Evolutionary conservation across 2,113 vertebrate species (phyloP).

Genomic region (Peromyscus maniculatus): DNA sequence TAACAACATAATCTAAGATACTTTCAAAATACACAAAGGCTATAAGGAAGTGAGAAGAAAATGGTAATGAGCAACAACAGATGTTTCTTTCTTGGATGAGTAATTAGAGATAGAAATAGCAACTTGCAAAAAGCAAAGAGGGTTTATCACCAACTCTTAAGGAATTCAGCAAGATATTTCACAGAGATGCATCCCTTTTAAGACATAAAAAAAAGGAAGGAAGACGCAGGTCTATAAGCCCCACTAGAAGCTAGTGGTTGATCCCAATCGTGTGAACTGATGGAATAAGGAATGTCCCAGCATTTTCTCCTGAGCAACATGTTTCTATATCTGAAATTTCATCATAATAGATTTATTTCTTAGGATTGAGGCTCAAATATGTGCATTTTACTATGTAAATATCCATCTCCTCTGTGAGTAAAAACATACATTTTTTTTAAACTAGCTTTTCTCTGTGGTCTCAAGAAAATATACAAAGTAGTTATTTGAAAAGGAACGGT

Average conservation of each 20-base stretch:
- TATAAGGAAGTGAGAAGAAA: constrained; percentile 77
- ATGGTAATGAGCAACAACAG: constrained; percentile 82
- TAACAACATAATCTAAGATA: constrained; percentile 74
- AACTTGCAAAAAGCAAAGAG: constrained; percentile 69
- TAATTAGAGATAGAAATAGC: constrained; percentile 84
- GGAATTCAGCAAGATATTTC: constrained; percentile 72
- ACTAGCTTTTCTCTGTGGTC: background rate
- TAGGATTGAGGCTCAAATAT: constrained; percentile 23
- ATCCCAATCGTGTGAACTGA: background rate
- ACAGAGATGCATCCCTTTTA: constrained; percentile 62
- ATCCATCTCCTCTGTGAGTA: background rate
- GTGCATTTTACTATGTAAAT: constrained; percentile 26
- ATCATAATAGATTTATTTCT: background rate
- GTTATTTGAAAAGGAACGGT: constrained; percentile 13
- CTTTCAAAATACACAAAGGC: constrained; percentile 78
- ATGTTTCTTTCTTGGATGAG: constrained; percentile 83
- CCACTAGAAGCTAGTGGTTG: background rate
- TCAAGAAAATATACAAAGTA: constrained; percentile 42
- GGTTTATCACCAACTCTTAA: constrained; percentile 73
- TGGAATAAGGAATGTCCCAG: background rate
- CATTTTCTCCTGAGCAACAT: background rate
- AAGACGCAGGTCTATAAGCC: constrained; percentile 10
- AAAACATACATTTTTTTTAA: background rate
- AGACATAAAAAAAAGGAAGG: constrained; percentile 20
- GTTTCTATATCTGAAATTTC: constrained; percentile 21